phyloP scores from a whole-genome alignment of 2,797 vertebrate genomes.

The Graptemys geographica region DNA sequence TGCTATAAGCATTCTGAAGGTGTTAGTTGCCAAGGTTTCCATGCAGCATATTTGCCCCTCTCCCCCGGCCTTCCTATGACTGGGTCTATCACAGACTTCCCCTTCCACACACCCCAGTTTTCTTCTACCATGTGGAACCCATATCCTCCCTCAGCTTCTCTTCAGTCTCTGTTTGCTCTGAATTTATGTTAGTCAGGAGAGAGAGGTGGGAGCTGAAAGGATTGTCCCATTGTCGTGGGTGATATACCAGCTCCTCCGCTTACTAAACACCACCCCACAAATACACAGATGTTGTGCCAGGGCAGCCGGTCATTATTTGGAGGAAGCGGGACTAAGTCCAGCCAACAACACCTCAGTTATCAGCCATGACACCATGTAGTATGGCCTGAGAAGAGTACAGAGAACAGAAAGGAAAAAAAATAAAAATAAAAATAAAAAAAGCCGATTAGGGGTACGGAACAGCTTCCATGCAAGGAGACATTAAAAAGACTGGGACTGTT shows the following conservation, averaged over 20 bases:
- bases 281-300: background rate
- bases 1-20: background rate
- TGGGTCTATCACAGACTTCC: background rate
- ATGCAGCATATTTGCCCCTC: background rate
- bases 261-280: background rate
- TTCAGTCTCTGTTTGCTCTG: background rate
- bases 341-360: background rate
- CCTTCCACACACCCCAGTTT: background rate
- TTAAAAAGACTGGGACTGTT: background rate
- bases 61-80: background rate
- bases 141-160: background rate
- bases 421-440: too few species aligned
- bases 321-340: background rate
- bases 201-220: background rate
- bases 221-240: background rate
- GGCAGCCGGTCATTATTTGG: background rate
- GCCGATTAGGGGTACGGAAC: background rate
- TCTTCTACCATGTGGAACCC: background rate
- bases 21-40: background rate
- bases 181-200: background rate
- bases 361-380: background rate
- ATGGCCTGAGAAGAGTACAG: background rate
- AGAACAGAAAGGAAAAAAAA: background rate
- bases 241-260: background rate
- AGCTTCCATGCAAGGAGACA: background rate